Percentiles rank a stretch among this genome's conserved stretches.
Evolutionary conservation across 2,888 invertebrate genomes (phyloP).

Genomic region (Galerucella pusilla): DNA sequence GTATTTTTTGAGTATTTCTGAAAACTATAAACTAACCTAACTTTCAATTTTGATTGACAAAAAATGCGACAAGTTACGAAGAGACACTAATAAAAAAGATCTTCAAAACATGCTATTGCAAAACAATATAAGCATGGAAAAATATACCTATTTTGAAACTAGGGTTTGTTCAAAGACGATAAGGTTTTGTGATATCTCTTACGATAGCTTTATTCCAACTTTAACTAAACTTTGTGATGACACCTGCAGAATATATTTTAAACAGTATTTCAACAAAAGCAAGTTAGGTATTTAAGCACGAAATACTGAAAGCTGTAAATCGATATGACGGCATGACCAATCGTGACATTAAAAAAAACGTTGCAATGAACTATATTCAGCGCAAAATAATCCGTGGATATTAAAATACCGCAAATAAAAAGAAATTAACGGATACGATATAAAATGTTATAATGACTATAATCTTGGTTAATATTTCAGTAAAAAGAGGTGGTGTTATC

Average conservation of each 20-base stretch:
- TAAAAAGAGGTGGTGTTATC: background rate
- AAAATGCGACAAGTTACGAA: too few species aligned
- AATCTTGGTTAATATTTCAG: background rate
- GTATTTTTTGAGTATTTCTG: too few species aligned
- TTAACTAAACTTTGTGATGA: too few species aligned
- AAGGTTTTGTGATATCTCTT: too few species aligned
- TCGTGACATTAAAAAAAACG: background rate
- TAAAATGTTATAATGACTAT: background rate
- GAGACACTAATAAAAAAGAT: too few species aligned
- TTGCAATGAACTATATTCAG: background rate
- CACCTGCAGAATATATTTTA: background rate
- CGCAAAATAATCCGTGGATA: background rate
- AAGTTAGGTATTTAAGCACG: background rate
- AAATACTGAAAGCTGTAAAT: background rate
- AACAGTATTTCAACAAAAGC: background rate
- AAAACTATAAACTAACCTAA: too few species aligned
- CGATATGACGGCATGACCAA: background rate
- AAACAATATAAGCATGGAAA: too few species aligned
- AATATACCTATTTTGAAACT: too few species aligned
- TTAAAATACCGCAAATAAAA: slow-evolving; percentile 1
- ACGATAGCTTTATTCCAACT: too few species aligned
- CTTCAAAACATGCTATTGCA: too few species aligned
- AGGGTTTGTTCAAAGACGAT: too few species aligned
- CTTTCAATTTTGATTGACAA: too few species aligned
- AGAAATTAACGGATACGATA: background rate